A percentile compares a stretch with the other conserved stretches of the same genome.
Conservation (phyloP, 1,140 invertebrate genomes). For the Meloidogyne floridensis region DNA sequence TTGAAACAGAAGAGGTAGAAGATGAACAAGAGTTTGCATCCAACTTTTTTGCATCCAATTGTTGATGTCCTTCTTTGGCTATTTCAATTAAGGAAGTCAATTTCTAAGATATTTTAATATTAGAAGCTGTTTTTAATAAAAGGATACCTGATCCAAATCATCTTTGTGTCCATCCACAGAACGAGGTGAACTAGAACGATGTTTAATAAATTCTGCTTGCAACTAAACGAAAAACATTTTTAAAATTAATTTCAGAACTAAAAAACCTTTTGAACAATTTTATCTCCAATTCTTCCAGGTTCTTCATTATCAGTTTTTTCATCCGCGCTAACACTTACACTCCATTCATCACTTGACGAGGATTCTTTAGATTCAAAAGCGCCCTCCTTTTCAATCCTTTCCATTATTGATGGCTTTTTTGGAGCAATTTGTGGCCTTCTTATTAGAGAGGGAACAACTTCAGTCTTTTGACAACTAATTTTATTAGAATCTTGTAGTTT, state of each 20-base stretch:
- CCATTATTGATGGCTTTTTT: constrained; percentile 22
- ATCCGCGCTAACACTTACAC: neutral
- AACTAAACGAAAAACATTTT: neutral
- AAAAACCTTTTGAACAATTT: constrained; percentile 1
- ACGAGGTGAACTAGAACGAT: constrained; percentile 2
- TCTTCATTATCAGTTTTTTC: constrained; percentile 20
- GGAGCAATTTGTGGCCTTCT: constrained; percentile 22
- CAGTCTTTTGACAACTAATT: neutral
- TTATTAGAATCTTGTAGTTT: neutral
- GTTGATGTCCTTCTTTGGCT: neutral
- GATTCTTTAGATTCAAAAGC: neutral
- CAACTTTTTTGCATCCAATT: neutral
- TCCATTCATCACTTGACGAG: neutral
- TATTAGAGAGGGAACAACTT: neutral
- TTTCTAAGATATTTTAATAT: neutral
- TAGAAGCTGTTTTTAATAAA: neutral
- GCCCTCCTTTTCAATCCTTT: neutral
- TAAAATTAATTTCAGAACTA: neutral
- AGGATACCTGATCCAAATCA: neutral
- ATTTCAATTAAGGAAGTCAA: neutral
- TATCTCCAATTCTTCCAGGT: constrained; percentile 10
- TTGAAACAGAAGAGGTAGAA: neutral
- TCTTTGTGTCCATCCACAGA: neutral
- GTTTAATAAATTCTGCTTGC: constrained; percentile 15
- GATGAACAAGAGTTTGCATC: constrained; percentile 4